Base-by-base conservation (phyloP, 2,888 invertebrate genomes). In the Acronicta leporina region DNA sequence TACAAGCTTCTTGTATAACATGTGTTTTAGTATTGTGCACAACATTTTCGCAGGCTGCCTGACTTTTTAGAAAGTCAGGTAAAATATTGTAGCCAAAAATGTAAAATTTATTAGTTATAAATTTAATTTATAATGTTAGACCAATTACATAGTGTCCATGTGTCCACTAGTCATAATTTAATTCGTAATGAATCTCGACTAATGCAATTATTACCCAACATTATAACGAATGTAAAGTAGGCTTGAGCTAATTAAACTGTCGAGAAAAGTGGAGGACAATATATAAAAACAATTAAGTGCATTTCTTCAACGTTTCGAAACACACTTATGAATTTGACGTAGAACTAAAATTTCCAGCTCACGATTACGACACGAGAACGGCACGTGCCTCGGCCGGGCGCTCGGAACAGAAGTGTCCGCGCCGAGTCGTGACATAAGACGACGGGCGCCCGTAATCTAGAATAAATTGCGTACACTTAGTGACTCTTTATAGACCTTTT, bases 401-500 rank as follows among this genome's bases (percentile, higher is more conserved):
- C 79, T 74, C 68, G 72, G 82, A 85, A 91, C 92, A 92, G 91
- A 92, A 92, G 93, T 92, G 92, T 91, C 91, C 87, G 83, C 81
- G 77, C 73, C 50, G 35, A 86, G 90, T 93, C 93, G 93, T 94
- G 94, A 93, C 92, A 90, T 87, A 89, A 88, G 87, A 85, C 81
- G 79, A 79, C 85, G 84, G 83, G 86, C 86, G 85, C 83, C 85
- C 85, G 87, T 88, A 91, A 92, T 92, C 91, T 92, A 83, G 89
- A 84, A 91, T 90, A 90, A 90, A 92, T 91, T 92, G 91, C 92
- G 92, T 93, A 92, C 89, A 90, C 89, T 91, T 89, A 91, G 90
- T 84, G 89, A 91, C 93, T 92, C 92, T 93, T 92, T 92, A 91
- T 89, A 92, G 89, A 92, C 94, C 93, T 90, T 94, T 92, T 93